These are phyloP conservation scores for Chlamydotis undulata DNA, from an alignment of 2,113 vertebrate species.

Conservation along the genomic window DNA sequence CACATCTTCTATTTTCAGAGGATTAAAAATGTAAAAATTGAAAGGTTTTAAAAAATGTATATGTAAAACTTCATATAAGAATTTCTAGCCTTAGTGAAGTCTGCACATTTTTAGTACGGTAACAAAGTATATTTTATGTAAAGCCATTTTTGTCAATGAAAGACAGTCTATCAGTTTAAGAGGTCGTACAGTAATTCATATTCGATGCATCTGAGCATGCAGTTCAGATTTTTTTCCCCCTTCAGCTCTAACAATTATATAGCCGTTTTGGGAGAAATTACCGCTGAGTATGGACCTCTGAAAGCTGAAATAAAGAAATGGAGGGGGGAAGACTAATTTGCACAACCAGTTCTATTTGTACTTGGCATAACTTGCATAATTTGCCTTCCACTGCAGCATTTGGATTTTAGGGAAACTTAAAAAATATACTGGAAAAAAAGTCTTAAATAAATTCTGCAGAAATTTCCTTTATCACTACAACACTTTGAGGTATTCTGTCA, in stretches of 20 bases:
- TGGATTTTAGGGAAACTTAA: neutral
- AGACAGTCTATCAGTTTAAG: neutral
- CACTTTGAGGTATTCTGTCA: neutral
- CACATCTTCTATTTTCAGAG: neutral
- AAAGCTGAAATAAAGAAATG: constrained; percentile 10
- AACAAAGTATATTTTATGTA: neutral
- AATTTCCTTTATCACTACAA: neutral
- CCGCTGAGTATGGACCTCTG: neutral
- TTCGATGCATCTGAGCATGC: neutral
- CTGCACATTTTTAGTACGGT: neutral
- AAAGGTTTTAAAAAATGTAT: neutral
- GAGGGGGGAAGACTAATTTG: neutral
- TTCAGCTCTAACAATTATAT: neutral
- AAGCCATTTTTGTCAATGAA: neutral
- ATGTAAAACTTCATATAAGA: neutral
- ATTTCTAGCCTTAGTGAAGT: neutral
- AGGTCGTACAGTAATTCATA: neutral
- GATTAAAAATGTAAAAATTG: neutral
- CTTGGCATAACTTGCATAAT: neutral
- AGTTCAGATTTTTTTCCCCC: neutral
- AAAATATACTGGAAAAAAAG: neutral
- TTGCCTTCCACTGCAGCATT: neutral
- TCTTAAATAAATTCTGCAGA: neutral
- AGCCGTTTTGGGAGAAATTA: neutral
- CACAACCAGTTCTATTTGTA: neutral